These are phyloP conservation scores for Litocranius walleri DNA, from an alignment of 2,113 vertebrate genomes.

Conservation along the genomic window DNA sequence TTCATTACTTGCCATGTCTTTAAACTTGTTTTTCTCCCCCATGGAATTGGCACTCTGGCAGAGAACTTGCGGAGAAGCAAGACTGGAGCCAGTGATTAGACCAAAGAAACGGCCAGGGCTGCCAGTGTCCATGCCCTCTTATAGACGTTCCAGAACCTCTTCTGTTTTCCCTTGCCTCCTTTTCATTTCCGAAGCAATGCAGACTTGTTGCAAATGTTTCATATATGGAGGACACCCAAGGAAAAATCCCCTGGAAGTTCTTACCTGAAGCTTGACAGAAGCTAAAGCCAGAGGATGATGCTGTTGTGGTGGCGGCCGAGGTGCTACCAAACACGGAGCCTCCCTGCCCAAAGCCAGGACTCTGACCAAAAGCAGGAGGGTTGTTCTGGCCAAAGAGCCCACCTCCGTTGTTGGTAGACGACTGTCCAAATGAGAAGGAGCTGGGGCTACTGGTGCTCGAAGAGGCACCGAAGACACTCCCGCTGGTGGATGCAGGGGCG, in stretches of 20 bases:
- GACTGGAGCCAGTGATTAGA: fast-evolving
- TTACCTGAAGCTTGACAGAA: conserved; percentile 93
- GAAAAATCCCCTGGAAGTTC: neutral
- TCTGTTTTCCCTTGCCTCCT: neutral
- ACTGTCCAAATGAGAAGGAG: conserved; percentile 90
- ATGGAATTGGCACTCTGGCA: neutral
- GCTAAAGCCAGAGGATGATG: conserved; percentile 87
- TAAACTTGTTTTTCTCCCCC: neutral
- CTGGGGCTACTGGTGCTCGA: conserved; percentile 78
- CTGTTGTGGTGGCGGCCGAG: conserved; percentile 82
- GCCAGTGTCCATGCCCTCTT: fast-evolving
- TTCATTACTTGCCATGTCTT: neutral
- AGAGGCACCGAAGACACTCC: conserved; percentile 83
- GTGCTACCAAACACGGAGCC: conserved; percentile 85
- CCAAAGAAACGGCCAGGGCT: too few relatives aligned
- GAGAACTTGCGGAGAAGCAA: neutral
- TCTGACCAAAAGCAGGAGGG: conserved; percentile 88
- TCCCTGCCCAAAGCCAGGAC: conserved; percentile 86
- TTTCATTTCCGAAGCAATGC: neutral
- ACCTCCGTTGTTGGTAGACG: conserved; percentile 72
- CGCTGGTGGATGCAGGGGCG: conserved; percentile 71
- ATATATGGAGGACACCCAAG: neutral
- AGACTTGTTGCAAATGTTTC: neutral
- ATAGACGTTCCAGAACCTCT: too few relatives aligned
- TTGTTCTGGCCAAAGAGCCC: conserved; percentile 87